Conservation (phyloP, 2,113 vertebrate species). For the Holacanthus passer region DNA sequence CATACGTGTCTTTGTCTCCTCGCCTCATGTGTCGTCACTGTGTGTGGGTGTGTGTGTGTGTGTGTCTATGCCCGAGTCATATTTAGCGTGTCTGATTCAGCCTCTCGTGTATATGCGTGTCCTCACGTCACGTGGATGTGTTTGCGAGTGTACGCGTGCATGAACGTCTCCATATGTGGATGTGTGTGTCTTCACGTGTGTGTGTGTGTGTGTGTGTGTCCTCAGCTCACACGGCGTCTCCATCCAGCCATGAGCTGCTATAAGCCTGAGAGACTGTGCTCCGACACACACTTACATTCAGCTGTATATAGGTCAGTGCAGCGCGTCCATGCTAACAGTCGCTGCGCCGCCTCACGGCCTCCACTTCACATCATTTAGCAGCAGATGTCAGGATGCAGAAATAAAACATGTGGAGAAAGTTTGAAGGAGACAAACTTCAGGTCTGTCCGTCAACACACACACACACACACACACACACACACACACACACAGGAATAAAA, state of each 20-base stretch:
- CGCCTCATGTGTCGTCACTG: background rate
- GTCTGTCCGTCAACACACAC: background rate
- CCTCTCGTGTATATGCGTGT: slow-evolving; percentile 29
- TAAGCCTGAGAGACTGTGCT: slow-evolving; percentile 47
- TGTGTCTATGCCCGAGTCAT: background rate
- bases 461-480: background rate
- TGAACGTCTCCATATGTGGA: slow-evolving; percentile 23
- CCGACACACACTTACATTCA: slow-evolving; percentile 35
- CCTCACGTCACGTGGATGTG: slow-evolving; percentile 31
- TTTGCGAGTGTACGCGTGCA: slow-evolving; percentile 1
- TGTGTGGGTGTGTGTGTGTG: background rate
- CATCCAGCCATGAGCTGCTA: slow-evolving; percentile 55
- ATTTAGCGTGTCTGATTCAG: slow-evolving; percentile 4
- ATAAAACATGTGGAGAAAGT: background rate
- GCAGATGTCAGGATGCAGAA: background rate
- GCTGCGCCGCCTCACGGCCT: slow-evolving; percentile 18
- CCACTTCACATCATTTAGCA: background rate
- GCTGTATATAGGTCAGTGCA: slow-evolving; percentile 61
- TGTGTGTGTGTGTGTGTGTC: slow-evolving; percentile 21
- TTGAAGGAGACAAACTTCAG: background rate
- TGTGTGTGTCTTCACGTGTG: slow-evolving; percentile 19
- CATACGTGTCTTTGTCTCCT: too few relatives aligned
- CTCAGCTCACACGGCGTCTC: slow-evolving; percentile 39
- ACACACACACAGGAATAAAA: background rate
- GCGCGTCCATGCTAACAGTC: slow-evolving; percentile 28